A percentile compares a stretch with the other conserved stretches of the same genome.
Conservation (phyloP, 1,140 invertebrate genomes). For the Caerostris darwini region DNA sequence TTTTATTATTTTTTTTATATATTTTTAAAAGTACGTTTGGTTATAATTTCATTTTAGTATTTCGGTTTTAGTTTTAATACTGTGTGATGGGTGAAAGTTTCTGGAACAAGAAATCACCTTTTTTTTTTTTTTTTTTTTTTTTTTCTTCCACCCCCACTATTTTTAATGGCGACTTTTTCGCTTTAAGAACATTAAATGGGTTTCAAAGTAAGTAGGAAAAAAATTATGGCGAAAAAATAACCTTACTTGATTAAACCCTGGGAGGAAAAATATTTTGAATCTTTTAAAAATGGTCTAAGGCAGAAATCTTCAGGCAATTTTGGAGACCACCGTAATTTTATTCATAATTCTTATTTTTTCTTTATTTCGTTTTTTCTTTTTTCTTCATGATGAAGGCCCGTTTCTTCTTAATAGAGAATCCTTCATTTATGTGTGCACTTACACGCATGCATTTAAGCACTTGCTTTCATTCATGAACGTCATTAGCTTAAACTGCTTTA, state of each 20-base stretch:
- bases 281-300: not conserved
- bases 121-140: too few relatives aligned
- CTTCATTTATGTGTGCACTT: not conserved
- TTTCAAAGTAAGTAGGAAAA: not conserved
- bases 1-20: too few relatives aligned
- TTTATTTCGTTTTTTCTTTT: not conserved
- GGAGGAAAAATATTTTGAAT: conserved; percentile 2
- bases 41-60: too few relatives aligned
- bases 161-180: too few relatives aligned
- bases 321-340: conserved; percentile 26
- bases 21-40: too few relatives aligned
- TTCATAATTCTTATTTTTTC: not conserved
- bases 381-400: not conserved
- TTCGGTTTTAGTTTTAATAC: too few relatives aligned
- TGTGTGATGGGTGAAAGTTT: too few relatives aligned
- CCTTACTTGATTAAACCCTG: not conserved
- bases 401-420: conserved; percentile 15
- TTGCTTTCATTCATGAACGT: not conserved
- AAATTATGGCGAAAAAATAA: conserved; percentile 9
- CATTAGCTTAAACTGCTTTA: not conserved
- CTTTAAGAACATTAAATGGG: too few relatives aligned
- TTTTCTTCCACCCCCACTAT: too few relatives aligned
- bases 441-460: not conserved
- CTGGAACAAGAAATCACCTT: too few relatives aligned
- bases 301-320: not conserved